Percentiles rank a stretch among this genome's conserved stretches.
Conservation (phyloP, 2,888 invertebrate genomes). For the Drosophila aldrichi region DNA sequence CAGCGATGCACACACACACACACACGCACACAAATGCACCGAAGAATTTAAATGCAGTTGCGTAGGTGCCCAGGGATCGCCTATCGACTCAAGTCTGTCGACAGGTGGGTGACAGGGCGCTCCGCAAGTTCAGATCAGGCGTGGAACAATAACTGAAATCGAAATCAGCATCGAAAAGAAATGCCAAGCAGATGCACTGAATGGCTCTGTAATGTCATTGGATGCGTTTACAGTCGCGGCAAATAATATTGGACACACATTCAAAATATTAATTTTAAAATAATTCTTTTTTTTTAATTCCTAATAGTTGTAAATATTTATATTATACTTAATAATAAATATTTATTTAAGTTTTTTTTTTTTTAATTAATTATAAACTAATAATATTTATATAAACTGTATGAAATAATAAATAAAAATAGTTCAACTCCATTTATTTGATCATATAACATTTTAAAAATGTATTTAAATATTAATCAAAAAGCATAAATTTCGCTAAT, state of each 20-base stretch:
- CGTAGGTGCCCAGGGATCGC: conserved; percentile 10
- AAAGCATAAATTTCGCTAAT: no score
- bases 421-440: not conserved
- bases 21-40: not conserved
- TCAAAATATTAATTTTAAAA: not conserved
- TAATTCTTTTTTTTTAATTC: not conserved
- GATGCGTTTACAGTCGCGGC: conserved; percentile 36
- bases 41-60: not conserved
- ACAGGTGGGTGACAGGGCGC: conserved; percentile 52
- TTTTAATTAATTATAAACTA: not conserved
- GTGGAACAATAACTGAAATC: conserved; percentile 60
- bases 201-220: conserved; percentile 19
- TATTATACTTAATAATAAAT: not conserved
- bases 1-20: not conserved
- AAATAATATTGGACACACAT: conserved; percentile 28
- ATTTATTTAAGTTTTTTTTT: no score
- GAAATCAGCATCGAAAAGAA: conserved; percentile 64
- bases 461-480: not conserved
- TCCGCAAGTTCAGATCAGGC: conserved; percentile 1
- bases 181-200: conserved; percentile 39
- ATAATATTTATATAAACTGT: not conserved
- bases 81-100: conserved; percentile 17
- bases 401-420: not conserved
- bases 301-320: not conserved
- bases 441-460: not conserved